Percentiles rank a stretch among this genome's conserved stretches.
Evolutionary conservation across 2,113 vertebrate species (phyloP).

Genomic region (Isichthys henryi): DNA sequence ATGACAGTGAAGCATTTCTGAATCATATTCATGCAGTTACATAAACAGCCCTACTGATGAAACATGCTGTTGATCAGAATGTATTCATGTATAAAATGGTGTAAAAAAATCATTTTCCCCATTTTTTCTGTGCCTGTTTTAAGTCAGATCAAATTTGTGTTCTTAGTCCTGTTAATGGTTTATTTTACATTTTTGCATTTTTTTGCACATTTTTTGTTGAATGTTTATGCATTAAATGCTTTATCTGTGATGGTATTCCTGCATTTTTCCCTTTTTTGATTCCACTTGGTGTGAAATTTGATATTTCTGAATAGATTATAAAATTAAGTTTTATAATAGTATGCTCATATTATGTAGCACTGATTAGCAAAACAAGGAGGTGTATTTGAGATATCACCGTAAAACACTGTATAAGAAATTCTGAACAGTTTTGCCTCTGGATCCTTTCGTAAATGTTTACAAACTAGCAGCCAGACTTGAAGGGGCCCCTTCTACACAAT

Average conservation of each 20-base stretch:
- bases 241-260: background rate
- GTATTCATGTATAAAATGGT: conserved; percentile 2
- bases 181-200: background rate
- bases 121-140: background rate
- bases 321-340: background rate
- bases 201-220: background rate
- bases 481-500: background rate
- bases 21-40: conserved; percentile 20
- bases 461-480: background rate
- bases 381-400: background rate
- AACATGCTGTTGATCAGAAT: conserved; percentile 4
- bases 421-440: background rate
- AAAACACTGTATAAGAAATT: background rate
- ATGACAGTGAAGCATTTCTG: conserved; percentile 49
- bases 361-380: background rate
- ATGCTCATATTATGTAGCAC: background rate
- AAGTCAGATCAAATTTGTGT: background rate
- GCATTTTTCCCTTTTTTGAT: background rate
- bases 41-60: background rate
- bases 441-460: background rate
- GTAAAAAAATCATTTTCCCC: background rate
- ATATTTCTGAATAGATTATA: background rate
- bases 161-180: background rate
- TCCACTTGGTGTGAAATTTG: background rate
- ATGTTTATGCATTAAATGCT: background rate